Evolutionary conservation across 2,797 vertebrate genomes (phyloP).

Genomic region (Antrozous pallidus): DNA sequence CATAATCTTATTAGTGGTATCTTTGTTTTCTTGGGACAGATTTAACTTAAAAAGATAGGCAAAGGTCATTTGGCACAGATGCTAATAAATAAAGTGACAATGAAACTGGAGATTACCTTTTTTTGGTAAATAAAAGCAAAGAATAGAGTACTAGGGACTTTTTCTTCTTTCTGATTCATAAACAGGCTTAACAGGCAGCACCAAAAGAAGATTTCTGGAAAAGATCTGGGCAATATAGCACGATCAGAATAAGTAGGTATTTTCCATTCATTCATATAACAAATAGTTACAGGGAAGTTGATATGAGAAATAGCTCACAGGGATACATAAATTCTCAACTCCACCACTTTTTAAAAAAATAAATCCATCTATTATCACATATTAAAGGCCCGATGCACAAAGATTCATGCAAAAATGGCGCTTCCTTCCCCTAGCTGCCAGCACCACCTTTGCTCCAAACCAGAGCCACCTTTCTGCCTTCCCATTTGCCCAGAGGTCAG

Average conservation of each 20-base stretch:
- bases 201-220: conserved; percentile 46
- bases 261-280: background rate
- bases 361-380: background rate
- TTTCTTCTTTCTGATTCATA: conserved; percentile 59
- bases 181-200: conserved; percentile 19
- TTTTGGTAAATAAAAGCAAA: conserved; percentile 58
- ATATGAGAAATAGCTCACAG: background rate
- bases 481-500: too few relatives aligned
- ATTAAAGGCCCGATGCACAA: too few relatives aligned
- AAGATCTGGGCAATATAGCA: background rate
- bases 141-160: background rate
- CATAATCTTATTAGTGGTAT: conserved; percentile 29
- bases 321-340: background rate
- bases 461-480: too few relatives aligned
- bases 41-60: conserved; percentile 4
- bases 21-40: conserved; percentile 21
- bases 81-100: conserved; percentile 31
- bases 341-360: background rate
- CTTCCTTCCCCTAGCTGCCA: too few relatives aligned
- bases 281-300: background rate
- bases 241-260: background rate
- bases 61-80: conserved; percentile 45
- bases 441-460: too few relatives aligned
- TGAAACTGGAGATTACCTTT: conserved; percentile 42
- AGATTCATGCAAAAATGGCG: too few relatives aligned